These are phyloP conservation scores for Avahi laniger DNA, from an alignment of 2,797 vertebrate species.

Conservation along the genomic window DNA sequence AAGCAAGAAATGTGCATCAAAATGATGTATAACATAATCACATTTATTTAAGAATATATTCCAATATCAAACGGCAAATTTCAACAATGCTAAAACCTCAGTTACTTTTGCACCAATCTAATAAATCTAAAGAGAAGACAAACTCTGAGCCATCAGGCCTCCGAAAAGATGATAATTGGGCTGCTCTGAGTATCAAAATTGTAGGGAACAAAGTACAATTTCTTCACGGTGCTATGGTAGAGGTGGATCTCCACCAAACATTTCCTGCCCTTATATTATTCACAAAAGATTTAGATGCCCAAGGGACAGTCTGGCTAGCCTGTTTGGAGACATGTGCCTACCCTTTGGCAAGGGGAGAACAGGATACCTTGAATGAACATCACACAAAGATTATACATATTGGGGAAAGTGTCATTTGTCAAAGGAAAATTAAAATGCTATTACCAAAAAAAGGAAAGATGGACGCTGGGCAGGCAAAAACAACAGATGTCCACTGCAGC, in stretches of 20 bases:
- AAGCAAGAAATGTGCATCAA: no score
- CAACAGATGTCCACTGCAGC: slow-evolving; percentile 77
- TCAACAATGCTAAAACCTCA: no score
- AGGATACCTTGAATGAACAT: background rate
- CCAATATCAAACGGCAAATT: no score
- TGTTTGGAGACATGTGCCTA: background rate
- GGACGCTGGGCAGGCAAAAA: slow-evolving; percentile 68
- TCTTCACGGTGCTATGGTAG: background rate
- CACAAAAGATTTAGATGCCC: background rate
- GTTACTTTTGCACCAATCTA: no score
- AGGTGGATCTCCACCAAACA: background rate
- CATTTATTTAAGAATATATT: no score
- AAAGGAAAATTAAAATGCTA: slow-evolving; percentile 66
- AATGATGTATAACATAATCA: no score
- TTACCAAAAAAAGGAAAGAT: slow-evolving; percentile 55
- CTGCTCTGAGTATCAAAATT: background rate
- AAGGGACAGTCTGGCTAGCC: background rate
- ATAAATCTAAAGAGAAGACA: background rate
- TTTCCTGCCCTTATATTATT: background rate
- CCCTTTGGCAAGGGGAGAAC: background rate
- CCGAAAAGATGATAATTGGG: background rate
- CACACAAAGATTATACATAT: slow-evolving; percentile 10
- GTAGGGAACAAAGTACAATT: background rate
- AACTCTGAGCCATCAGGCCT: background rate
- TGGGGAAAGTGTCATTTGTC: slow-evolving; percentile 52